Percentiles rank a stretch among this genome's conserved stretches.
Evolutionary conservation across 2,888 invertebrate species (phyloP).

Genomic region (Halocaridina rubra): DNA sequence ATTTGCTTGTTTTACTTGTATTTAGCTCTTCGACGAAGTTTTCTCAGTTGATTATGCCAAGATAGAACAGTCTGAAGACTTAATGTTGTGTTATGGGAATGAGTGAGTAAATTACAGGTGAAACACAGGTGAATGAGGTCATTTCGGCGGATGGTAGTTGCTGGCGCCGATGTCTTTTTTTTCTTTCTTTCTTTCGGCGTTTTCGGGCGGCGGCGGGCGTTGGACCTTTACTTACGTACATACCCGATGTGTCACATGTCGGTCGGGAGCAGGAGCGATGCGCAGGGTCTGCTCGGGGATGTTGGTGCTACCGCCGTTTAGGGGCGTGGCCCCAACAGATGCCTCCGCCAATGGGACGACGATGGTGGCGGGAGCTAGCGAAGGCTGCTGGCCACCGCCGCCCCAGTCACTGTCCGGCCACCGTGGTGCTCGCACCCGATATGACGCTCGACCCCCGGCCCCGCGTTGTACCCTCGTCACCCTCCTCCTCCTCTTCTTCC

Average conservation of each 20-base stretch:
- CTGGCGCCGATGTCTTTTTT: too few species aligned
- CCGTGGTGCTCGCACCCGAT: constrained; percentile 48
- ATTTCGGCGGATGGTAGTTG: too few species aligned
- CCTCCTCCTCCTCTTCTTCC: constrained; percentile 46
- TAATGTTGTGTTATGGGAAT: too few species aligned
- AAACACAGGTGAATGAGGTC: too few species aligned
- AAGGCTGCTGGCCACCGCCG: constrained; percentile 39
- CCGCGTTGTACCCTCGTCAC: constrained; percentile 46
- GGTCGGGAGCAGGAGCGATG: constrained; percentile 25
- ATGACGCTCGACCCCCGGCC: constrained; percentile 54
- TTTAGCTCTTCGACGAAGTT: too few species aligned
- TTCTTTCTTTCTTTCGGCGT: too few species aligned
- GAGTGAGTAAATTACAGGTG: too few species aligned
- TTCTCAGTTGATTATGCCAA: too few species aligned
- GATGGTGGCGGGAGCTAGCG: constrained; percentile 45
- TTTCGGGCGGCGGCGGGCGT: not conserved
- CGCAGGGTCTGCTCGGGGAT: constrained; percentile 14
- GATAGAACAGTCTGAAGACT: too few species aligned
- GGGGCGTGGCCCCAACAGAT: constrained; percentile 43
- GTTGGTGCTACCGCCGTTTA: constrained; percentile 33
- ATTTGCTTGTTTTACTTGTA: too few species aligned
- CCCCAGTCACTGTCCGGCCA: constrained; percentile 54
- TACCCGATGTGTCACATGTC: not conserved
- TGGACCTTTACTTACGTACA: too few species aligned
- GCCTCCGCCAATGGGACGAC: constrained; percentile 47